Evolutionary conservation across 2,113 vertebrate genomes (phyloP), one percentile per base, ranked within the genome.

Genomic region (Psettodes erumei): DNA sequence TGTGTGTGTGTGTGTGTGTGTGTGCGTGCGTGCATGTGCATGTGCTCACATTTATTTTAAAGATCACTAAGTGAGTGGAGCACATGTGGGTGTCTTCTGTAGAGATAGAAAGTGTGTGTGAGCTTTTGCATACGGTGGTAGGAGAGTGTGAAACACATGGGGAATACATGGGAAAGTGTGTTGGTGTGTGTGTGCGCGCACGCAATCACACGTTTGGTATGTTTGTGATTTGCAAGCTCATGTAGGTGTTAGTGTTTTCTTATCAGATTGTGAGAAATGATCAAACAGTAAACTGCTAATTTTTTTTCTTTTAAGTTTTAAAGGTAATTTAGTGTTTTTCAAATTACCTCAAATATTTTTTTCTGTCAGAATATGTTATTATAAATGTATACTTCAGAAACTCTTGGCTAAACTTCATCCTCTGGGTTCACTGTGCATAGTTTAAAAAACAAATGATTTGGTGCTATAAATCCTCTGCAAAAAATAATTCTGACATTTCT

Each of bases 41-140:
- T 55, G 48, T 45, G 15, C n/a, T n/a, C n/a, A n/a, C 67, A 33
- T 84, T 45, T 82, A 68, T 65, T 67, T 76, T 56, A 37, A 77
- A 69, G 58, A 75, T 56, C 11, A 69, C 19, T 56, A 27, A 75
- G 59, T 19, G 23, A 66, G n/a, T n/a, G 15, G n/a, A 69, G 74
- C 77, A 70, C 53, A 69, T 64, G 81, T 81, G 82, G 77, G 83
- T 79, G 90, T 89, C 83, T 83, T 75, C 61, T 79, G 58, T 69
- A 37, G 67, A 75, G 74, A 63, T 59, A 64, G 50, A 82, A 79
- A 48, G 60, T 5, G 62, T 42, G 72, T 70, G 76, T 75, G 81
- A 84, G 75, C 59, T 54, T 65, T 76, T 80, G 73, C 71, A 69
- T 77, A 79, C 56, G 71, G 65, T 64, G 33, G 37, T 63, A 63